A percentile compares a stretch with the other conserved stretches of the same genome.
Conservation (phyloP, 1,140 invertebrate genomes). For the Meteorus sp. region DNA sequence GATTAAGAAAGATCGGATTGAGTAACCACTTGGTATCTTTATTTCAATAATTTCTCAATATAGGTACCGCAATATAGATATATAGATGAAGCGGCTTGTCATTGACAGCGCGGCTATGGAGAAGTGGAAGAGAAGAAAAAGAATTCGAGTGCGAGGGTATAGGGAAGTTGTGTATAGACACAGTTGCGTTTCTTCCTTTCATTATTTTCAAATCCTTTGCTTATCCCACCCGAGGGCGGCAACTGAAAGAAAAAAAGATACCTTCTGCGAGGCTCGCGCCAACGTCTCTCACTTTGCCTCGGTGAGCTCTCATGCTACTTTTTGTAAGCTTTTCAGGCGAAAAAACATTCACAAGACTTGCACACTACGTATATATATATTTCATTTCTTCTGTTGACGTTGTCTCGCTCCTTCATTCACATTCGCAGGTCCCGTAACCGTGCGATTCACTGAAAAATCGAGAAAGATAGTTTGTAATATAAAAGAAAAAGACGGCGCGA, state of each 20-base stretch:
- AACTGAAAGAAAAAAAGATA: constrained; percentile 29
- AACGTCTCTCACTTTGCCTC: constrained; percentile 24
- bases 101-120: no score
- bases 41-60: no score
- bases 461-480: constrained; percentile 10
- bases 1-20: no score
- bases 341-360: constrained; percentile 30
- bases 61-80: no score
- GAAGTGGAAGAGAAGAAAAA: no score
- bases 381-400: constrained; percentile 13
- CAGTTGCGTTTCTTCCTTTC: not conserved
- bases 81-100: no score
- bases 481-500: no score
- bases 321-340: constrained; percentile 36
- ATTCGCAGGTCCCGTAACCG: constrained; percentile 10
- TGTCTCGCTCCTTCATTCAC: constrained; percentile 20
- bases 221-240: no score
- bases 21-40: no score
- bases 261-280: constrained; percentile 28
- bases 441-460: constrained; percentile 5
- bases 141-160: not conserved
- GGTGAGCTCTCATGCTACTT: constrained; percentile 37
- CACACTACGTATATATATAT: not conserved
- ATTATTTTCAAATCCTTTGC: constrained; percentile 10
- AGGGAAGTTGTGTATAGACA: no score